Evolutionary conservation across 2,797 vertebrate genomes (phyloP), one percentile per base, ranked within the genome.

Genomic region (Hoplostethus atlanticus): DNA sequence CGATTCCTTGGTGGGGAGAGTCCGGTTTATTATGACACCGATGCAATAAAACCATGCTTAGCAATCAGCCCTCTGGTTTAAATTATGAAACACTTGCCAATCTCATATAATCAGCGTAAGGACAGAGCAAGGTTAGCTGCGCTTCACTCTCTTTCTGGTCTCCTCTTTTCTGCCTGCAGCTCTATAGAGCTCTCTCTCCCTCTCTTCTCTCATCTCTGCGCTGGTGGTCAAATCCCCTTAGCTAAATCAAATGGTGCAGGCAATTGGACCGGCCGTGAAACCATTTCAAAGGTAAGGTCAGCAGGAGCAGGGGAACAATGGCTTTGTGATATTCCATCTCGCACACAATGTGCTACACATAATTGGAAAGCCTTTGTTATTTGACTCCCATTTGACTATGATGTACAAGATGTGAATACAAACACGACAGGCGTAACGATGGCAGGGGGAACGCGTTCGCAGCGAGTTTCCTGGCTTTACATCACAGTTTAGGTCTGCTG

Each of bases 301-400:
- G 84, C 74, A 77, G 80, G 87, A 91, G 86, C 90, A 87, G 70
- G 80, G 85, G 88, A 90, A 94, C 89, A 93, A 93, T 93, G 89
- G 88, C 89, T 91, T 81, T 89, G 87, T 89, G 89, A 93, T 94
- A 92, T 93, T 91, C 91, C 91, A 88, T 93, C 92, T 91, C 79
- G 61, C 78, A 73, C 90, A 90, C 90, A 90, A 87, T 93, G 92
- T 87, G 87, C 90, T 77, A 73, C 89, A 80, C 88, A 80, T 93
- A 91, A 95, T 93, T 94, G 93, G 91, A 93, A 92, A 92, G 86
- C 89, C 89, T 91, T 93, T 93, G 92, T 94, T 94, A 93, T 94
- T 94, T 93, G 91, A 93, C 91, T 92, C 90, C 88, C 86, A 91
- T 94, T 94, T 94, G 90, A 93, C 91, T 93, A 88, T 92, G 90